Percentiles rank a stretch among this genome's conserved stretches.
phyloP scores from a whole-genome alignment of 2,113 vertebrate species.

The human (Homo sapiens) region DNA sequence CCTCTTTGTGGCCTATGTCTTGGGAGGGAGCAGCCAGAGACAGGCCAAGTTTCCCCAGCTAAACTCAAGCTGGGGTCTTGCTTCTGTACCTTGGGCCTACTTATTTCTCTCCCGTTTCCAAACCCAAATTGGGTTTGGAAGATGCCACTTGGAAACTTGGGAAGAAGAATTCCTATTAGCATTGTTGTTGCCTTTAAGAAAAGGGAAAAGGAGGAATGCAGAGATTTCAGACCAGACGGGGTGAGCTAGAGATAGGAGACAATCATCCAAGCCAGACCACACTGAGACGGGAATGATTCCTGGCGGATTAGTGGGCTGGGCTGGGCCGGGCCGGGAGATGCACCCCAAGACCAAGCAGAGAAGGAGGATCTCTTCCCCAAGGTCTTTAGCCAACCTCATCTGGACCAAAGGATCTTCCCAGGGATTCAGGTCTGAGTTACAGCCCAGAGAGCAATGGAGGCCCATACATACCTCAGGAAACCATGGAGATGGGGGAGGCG shows the following conservation, averaged over 20 bases:
- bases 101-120: not conserved
- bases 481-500: slow-evolving; percentile 29
- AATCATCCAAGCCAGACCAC: fast-evolving
- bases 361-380: not conserved
- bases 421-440: slow-evolving; percentile 31
- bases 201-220: not conserved
- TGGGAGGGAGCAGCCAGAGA: not conserved
- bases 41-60: not conserved
- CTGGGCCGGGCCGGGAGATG: not conserved
- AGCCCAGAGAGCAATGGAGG: not conserved
- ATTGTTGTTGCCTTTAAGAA: not conserved
- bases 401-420: not conserved
- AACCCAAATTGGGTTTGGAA: not conserved
- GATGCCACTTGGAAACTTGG: not conserved
- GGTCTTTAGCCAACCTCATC: not conserved
- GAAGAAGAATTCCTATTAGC: not conserved
- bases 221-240: not conserved
- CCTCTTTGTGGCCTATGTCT: not conserved
- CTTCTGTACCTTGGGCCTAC: fast-evolving
- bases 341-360: not conserved
- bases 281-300: not conserved
- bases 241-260: too few species aligned
- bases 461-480: slow-evolving; percentile 24
- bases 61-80: not conserved
- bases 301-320: fast-evolving